Evolutionary conservation across 2,888 invertebrate species (phyloP).

Genomic region (Pseudoips prasinana): DNA sequence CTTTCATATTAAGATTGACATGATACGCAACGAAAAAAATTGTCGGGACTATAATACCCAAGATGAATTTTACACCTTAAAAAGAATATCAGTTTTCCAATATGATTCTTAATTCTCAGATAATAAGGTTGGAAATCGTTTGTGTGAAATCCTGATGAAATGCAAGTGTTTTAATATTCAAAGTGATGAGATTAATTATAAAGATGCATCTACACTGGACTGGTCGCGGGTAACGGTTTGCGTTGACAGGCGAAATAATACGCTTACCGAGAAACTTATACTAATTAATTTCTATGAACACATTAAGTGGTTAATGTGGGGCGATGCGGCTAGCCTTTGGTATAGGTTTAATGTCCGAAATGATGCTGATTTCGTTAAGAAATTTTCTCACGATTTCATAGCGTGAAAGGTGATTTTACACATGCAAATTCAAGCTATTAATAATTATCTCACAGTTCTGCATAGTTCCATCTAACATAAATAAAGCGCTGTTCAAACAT

Average conservation of each 20-base stretch:
- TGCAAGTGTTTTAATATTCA: conserved; percentile 31
- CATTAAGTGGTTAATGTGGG: conserved; percentile 36
- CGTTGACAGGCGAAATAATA: conserved; percentile 47
- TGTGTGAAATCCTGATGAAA: not conserved
- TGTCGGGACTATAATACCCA: conserved; percentile 13
- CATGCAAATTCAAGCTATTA: no score
- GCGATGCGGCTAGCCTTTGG: conserved; percentile 22
- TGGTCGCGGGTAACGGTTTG: conserved; percentile 53
- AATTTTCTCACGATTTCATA: conserved; percentile 20
- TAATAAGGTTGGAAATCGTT: conserved; percentile 16
- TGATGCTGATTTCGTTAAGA: no score
- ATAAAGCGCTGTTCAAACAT: no score
- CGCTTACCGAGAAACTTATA: conserved; percentile 42
- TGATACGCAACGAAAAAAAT: conserved; percentile 32
- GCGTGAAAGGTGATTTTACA: no score
- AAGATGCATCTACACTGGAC: conserved; percentile 62
- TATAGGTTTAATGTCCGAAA: conserved; percentile 1
- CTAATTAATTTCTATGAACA: conserved; percentile 47
- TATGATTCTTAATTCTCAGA: conserved; percentile 1
- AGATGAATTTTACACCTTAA: conserved; percentile 1
- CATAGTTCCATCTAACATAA: no score
- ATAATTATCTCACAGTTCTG: no score
- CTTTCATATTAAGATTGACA: conserved; percentile 36
- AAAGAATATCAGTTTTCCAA: conserved; percentile 3
- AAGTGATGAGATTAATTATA: conserved; percentile 68